Evolutionary conservation across 2,888 invertebrate genomes (phyloP).

Genomic region (Branchipolynoe longqiensis): DNA sequence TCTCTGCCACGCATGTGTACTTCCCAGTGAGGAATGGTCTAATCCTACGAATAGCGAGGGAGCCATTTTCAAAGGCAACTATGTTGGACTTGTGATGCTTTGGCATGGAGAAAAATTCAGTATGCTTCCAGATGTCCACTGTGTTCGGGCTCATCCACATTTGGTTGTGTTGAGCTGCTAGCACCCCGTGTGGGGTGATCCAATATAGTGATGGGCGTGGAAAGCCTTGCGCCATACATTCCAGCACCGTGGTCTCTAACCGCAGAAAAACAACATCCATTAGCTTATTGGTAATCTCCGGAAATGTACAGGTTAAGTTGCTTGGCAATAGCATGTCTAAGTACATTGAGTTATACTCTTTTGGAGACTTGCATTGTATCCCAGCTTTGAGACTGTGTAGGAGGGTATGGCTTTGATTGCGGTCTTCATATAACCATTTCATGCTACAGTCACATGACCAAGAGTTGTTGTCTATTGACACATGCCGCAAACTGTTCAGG

Average conservation of each 20-base stretch:
- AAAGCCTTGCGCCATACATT: constrained; percentile 59
- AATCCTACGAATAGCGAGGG: constrained; percentile 8
- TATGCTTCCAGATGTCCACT: neutral
- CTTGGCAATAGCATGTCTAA: neutral
- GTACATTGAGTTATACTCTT: neutral
- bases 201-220: constrained; percentile 62
- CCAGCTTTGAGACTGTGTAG: constrained; percentile 8
- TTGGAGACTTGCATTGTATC: constrained; percentile 26
- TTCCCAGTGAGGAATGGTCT: constrained; percentile 48
- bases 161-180: constrained; percentile 17
- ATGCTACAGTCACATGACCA: constrained; percentile 59
- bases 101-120: constrained; percentile 24
- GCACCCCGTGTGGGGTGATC: constrained; percentile 59
- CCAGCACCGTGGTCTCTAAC: constrained; percentile 30
- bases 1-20: constrained; percentile 60
- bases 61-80: constrained; percentile 36
- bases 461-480: constrained; percentile 50
- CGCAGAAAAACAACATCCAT: neutral
- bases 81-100: constrained; percentile 17
- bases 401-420: constrained; percentile 11
- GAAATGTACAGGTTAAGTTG: constrained; percentile 14
- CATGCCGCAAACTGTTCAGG: neutral
- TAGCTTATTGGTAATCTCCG: neutral
- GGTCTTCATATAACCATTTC: constrained; percentile 12
- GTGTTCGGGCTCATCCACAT: constrained; percentile 36